These are phyloP conservation scores for Gouania willdenowi DNA, from an alignment of 2,797 vertebrate species.

Conservation along the genomic window DNA sequence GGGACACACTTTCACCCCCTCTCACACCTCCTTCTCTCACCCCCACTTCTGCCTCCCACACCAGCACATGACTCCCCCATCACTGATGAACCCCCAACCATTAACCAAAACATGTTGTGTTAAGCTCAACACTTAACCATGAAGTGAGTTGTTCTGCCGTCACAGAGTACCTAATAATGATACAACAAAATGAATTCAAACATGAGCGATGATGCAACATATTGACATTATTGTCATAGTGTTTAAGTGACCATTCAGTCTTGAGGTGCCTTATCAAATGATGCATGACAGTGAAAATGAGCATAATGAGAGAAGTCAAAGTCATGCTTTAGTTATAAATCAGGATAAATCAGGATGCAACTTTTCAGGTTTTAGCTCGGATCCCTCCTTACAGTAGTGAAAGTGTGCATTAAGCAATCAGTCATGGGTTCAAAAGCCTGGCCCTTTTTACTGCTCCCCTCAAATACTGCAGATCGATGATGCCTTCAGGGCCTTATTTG, in stretches of 20 bases:
- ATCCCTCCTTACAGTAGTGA: not conserved
- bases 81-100: slow-evolving; percentile 40
- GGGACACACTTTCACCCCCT: slow-evolving; percentile 71
- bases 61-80: slow-evolving; percentile 42
- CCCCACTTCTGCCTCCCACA: slow-evolving; percentile 59
- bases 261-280: too few species aligned
- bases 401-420: too few species aligned
- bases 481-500: slow-evolving; percentile 58
- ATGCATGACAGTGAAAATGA: too few species aligned
- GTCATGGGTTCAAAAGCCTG: not conserved
- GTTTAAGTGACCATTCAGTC: not conserved
- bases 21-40: slow-evolving; percentile 45
- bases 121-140: slow-evolving; percentile 34
- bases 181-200: too few species aligned
- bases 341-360: too few species aligned
- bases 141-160: too few species aligned
- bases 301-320: too few species aligned
- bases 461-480: slow-evolving; percentile 46
- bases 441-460: slow-evolving; percentile 10
- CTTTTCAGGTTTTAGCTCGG: too few species aligned
- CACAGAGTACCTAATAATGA: too few species aligned
- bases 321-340: too few species aligned
- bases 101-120: slow-evolving; percentile 54
- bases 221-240: slow-evolving; percentile 1
- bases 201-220: too few species aligned